Percentiles rank a stretch among this genome's conserved stretches.
phyloP scores from a whole-genome alignment of 2,113 vertebrate species.

The Bucco capensis region DNA sequence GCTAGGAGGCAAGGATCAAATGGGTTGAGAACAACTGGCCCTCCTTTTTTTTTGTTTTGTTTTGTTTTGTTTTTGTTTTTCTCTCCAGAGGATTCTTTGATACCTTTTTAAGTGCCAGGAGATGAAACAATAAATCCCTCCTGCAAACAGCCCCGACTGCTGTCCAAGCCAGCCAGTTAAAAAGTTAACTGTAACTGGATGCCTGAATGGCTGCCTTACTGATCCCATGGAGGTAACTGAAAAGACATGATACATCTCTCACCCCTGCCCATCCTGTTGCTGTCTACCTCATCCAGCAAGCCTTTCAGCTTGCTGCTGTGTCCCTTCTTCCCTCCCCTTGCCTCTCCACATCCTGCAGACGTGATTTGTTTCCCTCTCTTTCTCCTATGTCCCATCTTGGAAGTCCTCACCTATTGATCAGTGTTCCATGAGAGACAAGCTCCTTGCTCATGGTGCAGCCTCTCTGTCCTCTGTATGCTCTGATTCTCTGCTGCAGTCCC shows the following conservation, averaged over 20 bases:
- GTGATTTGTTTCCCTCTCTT: background rate
- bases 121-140: slow-evolving; percentile 47
- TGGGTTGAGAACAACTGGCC: slow-evolving; percentile 46
- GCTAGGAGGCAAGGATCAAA: background rate
- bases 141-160: slow-evolving; percentile 30
- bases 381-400: background rate
- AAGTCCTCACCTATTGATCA: background rate
- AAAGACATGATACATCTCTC: background rate
- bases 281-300: background rate
- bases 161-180: slow-evolving; percentile 52
- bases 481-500: slow-evolving; percentile 9
- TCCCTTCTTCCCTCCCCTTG: background rate
- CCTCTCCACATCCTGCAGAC: background rate
- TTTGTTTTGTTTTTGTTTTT: too few species aligned
- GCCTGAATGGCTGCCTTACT: slow-evolving; percentile 76
- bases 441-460: background rate
- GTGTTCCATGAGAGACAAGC: background rate
- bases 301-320: background rate
- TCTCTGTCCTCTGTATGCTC: background rate
- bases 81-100: slow-evolving; percentile 63
- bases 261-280: background rate
- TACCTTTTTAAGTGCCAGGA: slow-evolving; percentile 64
- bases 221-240: slow-evolving; percentile 76
- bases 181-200: slow-evolving; percentile 64
- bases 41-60: background rate